A percentile compares a stretch with the other conserved stretches of the same genome.
Evolutionary conservation across 2,113 vertebrate genomes (phyloP).

Genomic region (Corvus cornix): DNA sequence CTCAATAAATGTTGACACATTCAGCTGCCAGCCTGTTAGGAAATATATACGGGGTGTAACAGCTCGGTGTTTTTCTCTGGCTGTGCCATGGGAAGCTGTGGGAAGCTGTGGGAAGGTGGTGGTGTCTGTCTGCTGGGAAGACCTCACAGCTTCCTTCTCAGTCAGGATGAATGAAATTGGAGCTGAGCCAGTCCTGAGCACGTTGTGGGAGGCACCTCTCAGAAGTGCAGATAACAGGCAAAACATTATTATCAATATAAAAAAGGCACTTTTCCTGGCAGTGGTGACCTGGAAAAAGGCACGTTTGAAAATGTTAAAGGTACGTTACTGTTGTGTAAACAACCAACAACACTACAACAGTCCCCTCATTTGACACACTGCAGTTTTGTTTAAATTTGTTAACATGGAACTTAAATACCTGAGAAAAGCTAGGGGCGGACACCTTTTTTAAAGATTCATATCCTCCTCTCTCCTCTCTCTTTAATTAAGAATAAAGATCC

Average conservation of each 20-base stretch:
- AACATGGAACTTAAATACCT: neutral
- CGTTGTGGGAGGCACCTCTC: neutral
- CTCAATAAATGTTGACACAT: neutral
- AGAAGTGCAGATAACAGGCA: neutral
- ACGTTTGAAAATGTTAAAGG: neutral
- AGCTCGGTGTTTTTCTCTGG: neutral
- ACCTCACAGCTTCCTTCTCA: neutral
- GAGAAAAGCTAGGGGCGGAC: neutral
- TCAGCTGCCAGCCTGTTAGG: neutral
- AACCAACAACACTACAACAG: neutral
- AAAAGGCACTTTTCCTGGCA: neutral
- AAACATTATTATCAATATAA: neutral
- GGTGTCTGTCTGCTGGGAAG: neutral
- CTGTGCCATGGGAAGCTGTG: neutral
- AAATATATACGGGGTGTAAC: neutral
- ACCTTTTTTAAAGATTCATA: neutral
- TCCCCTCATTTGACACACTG: neutral
- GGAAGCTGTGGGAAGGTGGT: neutral
- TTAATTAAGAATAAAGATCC: constrained; percentile 14
- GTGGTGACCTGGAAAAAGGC: neutral
- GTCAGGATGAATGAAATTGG: neutral
- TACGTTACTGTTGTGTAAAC: neutral
- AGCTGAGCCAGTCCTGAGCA: neutral
- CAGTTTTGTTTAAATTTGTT: neutral
- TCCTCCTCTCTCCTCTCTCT: neutral